Conservation (phyloP, 2,888 invertebrate genomes). For the Helobdella robusta region DNA sequence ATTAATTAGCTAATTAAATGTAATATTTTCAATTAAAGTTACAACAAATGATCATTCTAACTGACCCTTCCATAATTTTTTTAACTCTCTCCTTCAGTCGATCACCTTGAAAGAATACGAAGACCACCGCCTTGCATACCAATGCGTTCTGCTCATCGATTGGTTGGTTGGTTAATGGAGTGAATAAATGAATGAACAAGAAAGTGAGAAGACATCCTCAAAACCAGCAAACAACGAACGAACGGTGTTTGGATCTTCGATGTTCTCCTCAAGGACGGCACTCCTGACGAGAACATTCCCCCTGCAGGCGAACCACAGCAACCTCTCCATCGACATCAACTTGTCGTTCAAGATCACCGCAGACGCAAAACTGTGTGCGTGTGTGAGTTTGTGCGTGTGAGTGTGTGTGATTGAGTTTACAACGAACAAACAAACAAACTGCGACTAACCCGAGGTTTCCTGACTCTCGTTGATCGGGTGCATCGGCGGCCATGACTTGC, state of each 20-base stretch:
- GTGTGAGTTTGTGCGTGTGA: background rate
- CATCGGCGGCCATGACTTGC: too few species aligned
- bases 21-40: too few species aligned
- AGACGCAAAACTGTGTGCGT: slow-evolving; percentile 59
- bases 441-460: slow-evolving; percentile 18
- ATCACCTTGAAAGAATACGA: slow-evolving; percentile 72
- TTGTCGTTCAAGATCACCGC: slow-evolving; percentile 90
- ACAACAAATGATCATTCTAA: too few species aligned
- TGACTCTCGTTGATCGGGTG: slow-evolving; percentile 9
- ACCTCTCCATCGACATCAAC: slow-evolving; percentile 87
- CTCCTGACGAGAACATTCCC: slow-evolving; percentile 84
- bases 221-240: slow-evolving; percentile 46
- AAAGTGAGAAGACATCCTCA: background rate
- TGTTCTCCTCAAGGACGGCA: slow-evolving; percentile 82
- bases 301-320: slow-evolving; percentile 93
- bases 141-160: slow-evolving; percentile 68
- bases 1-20: too few species aligned
- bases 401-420: background rate
- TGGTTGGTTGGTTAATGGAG: background rate
- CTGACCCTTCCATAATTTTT: slow-evolving; percentile 88
- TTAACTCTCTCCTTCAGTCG: slow-evolving; percentile 90
- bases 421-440: background rate
- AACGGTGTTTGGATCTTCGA: slow-evolving; percentile 88
- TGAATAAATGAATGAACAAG: background rate
- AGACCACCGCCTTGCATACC: slow-evolving; percentile 89